A percentile compares a stretch with the other conserved stretches of the same genome.
These are phyloP conservation scores for Pterobdella sp. DNA, from an alignment of 2,888 invertebrate genomes.

Conservation along the genomic window DNA sequence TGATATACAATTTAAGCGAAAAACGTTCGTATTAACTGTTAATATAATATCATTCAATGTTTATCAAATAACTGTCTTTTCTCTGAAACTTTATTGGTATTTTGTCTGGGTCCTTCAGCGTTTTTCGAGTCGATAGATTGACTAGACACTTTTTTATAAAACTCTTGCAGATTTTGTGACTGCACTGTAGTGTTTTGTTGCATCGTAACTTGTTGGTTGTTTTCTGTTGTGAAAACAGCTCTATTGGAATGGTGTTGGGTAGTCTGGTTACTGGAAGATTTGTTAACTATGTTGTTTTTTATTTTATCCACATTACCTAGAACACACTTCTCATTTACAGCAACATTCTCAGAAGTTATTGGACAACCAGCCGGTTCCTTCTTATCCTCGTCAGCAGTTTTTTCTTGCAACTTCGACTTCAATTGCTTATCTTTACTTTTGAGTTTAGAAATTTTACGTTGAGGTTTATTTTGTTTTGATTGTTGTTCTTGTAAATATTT, in stretches of 20 bases:
- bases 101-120: neutral
- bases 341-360: neutral
- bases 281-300: neutral
- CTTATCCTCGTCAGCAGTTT: too few species aligned
- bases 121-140: neutral
- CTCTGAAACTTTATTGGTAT: neutral
- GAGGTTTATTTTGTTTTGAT: neutral
- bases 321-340: neutral
- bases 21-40: too few species aligned
- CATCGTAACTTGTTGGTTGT: too few species aligned
- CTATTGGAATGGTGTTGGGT: neutral
- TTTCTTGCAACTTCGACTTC: too few species aligned
- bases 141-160: neutral
- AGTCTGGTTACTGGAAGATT: neutral
- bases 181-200: neutral
- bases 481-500: constrained; percentile 18
- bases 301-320: too few species aligned
- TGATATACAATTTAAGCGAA: too few species aligned
- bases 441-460: neutral
- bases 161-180: neutral
- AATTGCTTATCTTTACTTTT: too few species aligned
- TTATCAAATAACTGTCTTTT: neutral
- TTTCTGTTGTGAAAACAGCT: neutral
- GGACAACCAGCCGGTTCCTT: neutral
- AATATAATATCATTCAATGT: too few species aligned